Base-by-base conservation (phyloP, 2,797 vertebrate genomes). In the Crocidura indochinensis region DNA sequence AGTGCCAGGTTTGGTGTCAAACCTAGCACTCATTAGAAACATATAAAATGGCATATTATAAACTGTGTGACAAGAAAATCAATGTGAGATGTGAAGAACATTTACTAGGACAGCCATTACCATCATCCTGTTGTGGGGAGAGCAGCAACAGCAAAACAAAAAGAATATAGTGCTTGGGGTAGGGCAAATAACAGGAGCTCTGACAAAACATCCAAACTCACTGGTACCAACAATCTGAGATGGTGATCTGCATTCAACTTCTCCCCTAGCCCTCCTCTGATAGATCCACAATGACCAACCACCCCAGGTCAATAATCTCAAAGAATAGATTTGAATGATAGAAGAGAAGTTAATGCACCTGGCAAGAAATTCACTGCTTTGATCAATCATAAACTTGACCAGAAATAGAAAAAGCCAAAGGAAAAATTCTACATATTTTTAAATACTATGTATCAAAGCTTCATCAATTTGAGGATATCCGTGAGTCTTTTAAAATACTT, bases 241-340 rank as follows among this genome's bases (percentile, higher is more conserved):
- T 17, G 12, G 12, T 14, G 51, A 53, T 17, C 17, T 53, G 51
- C 51, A 2, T 53, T 53, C 17, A 60, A 7, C 56, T 60, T 20
- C 14, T 51, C 10, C 17, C n/a, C 75, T 53, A 73, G 44, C n/a
- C 17, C 20, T 7, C 29, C 22, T 4, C 0, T 67, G 49, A 49
- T 38, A 7, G 27, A 14, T 65, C 51, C 15, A 6, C 27, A 17
- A 51, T 11, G 24, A 81, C 29, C n/a, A 80, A n/a, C n/a, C 7
- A 20, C 14, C 22, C 38, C 65, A 6, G 11, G 26, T 24, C 24
- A 47, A 71, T 2, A 0, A 1, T 27, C 17, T 0, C 31, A 0
- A 1, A 31, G 72, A 62, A 27, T n/a, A 27, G 4, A 73, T 22
- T 44, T 51, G 10, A 47, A 68, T 49, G 3, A 22, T 12, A 10